phyloP scores from a whole-genome alignment of 2,113 vertebrate genomes.

The Perca fluviatilis region DNA sequence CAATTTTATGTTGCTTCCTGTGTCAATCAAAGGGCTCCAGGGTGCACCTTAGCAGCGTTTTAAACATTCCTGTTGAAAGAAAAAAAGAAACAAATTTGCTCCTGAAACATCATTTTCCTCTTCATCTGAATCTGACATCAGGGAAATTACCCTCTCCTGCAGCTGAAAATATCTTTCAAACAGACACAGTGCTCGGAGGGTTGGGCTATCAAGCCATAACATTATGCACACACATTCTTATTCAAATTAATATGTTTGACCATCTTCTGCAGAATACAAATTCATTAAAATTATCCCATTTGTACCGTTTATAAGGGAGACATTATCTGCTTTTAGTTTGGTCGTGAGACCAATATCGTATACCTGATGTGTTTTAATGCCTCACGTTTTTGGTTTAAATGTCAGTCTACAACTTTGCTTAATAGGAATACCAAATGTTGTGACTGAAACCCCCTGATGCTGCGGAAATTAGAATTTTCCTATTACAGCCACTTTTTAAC shows the following conservation, averaged over 20 bases:
- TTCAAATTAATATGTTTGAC: constrained; percentile 67
- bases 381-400: background rate
- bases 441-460: background rate
- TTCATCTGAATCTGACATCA: constrained; percentile 44
- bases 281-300: constrained; percentile 52
- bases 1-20: constrained; percentile 55
- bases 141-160: constrained; percentile 53
- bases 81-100: constrained; percentile 24
- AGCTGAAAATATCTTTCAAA: constrained; percentile 53
- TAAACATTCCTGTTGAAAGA: constrained; percentile 17
- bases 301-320: background rate
- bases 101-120: constrained; percentile 25
- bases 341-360: constrained; percentile 24
- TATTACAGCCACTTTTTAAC: background rate
- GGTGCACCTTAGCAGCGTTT: constrained; percentile 43
- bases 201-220: constrained; percentile 36
- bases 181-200: constrained; percentile 27
- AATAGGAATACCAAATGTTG: background rate
- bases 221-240: constrained; percentile 55
- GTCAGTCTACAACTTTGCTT: background rate
- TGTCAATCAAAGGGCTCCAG: constrained; percentile 35
- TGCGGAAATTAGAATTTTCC: background rate
- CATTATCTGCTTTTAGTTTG: constrained; percentile 16
- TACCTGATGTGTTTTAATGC: constrained; percentile 1
- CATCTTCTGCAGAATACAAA: constrained; percentile 49